These are phyloP conservation scores for Daboia siamensis DNA, from an alignment of 2,113 vertebrate species.

Conservation along the genomic window DNA sequence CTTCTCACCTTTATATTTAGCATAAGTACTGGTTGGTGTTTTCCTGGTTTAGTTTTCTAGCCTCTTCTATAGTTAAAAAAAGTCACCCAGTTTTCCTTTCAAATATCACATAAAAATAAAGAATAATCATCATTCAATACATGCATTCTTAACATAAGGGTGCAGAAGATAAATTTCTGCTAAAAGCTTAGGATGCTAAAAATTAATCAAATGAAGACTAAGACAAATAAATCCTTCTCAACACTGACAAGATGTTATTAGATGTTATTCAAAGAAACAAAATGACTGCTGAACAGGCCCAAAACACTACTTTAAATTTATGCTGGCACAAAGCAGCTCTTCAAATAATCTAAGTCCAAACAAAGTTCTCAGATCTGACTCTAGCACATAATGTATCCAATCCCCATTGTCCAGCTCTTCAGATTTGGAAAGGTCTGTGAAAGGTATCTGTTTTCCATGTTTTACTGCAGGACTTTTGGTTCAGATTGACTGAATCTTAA, in stretches of 20 bases:
- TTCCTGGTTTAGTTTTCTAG: not conserved
- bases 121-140: not conserved
- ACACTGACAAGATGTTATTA: not conserved
- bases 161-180: not conserved
- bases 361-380: not conserved
- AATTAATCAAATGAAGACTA: not conserved
- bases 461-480: not conserved
- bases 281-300: not conserved
- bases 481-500: not conserved
- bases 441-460: not conserved
- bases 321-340: not conserved
- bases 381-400: not conserved
- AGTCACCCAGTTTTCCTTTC: not conserved
- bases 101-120: not conserved
- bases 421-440: not conserved
- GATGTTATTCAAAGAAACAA: not conserved
- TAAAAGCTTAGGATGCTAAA: not conserved
- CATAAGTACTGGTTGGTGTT: not conserved
- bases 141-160: not conserved
- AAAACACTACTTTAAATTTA: not conserved
- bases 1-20: not conserved
- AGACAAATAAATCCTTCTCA: not conserved
- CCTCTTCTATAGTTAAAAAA: not conserved
- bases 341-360: not conserved
- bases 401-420: not conserved